Percentiles rank a stretch among this genome's conserved stretches.
phyloP scores from a whole-genome alignment of 2,113 vertebrate species.

The Rhadina sibilatrix region DNA sequence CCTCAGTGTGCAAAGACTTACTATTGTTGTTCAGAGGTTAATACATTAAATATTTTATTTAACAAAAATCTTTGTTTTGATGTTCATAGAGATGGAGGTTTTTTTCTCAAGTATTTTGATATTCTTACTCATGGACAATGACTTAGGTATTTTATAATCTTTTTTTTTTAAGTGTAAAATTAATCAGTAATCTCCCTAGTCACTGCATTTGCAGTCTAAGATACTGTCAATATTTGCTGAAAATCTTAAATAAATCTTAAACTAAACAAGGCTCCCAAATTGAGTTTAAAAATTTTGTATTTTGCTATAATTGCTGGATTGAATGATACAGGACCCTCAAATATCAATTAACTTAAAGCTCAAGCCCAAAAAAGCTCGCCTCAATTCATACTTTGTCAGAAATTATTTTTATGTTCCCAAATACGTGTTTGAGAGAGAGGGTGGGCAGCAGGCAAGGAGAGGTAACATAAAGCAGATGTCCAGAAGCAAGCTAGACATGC shows the following conservation, averaged over 20 bases:
- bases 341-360: neutral
- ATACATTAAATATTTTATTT: neutral
- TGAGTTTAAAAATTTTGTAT: neutral
- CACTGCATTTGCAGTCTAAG: neutral
- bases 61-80: neutral
- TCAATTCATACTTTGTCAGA: neutral
- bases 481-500: neutral
- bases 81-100: neutral
- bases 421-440: neutral
- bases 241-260: neutral
- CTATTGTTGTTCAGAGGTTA: neutral
- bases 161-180: neutral
- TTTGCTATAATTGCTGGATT: neutral
- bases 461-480: slow-evolving; percentile 41
- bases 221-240: neutral
- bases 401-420: neutral
- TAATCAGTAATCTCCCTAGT: neutral
- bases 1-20: neutral
- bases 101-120: neutral
- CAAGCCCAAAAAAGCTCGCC: neutral
- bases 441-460: neutral
- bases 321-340: neutral
- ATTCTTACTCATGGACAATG: neutral
- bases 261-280: neutral
- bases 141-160: neutral